A percentile compares a stretch with the other conserved stretches of the same genome.
Conservation (phyloP, 1,140 invertebrate genomes). For the Meloidogyne floridensis region DNA sequence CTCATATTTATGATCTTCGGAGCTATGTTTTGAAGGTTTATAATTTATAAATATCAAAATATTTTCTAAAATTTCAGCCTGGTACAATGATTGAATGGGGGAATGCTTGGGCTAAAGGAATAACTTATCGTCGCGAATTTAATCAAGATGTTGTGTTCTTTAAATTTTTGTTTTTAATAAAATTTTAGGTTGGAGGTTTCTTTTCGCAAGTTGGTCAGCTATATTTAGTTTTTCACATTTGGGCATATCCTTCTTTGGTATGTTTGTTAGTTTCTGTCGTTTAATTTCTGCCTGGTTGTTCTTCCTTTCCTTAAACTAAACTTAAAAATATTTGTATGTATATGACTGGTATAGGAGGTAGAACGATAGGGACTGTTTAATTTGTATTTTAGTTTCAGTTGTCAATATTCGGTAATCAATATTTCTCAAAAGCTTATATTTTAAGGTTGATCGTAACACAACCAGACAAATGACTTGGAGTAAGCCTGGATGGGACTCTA, state of each 20-base stretch:
- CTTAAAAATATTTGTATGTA: too few relatives aligned
- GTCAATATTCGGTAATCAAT: not conserved
- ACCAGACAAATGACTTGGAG: slow-evolving; percentile 63
- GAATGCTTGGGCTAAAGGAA: slow-evolving; percentile 65
- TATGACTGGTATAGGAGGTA: too few relatives aligned
- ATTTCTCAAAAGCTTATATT: not conserved
- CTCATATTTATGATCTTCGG: slow-evolving; percentile 61
- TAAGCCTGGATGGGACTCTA: slow-evolving; percentile 65
- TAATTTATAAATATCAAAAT: slow-evolving; percentile 9
- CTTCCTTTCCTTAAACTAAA: too few relatives aligned
- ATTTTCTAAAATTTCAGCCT: slow-evolving; percentile 49
- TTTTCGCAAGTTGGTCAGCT: slow-evolving; percentile 63
- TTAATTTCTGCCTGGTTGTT: too few relatives aligned
- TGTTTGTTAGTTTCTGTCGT: not conserved
- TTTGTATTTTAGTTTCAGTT: too few relatives aligned
- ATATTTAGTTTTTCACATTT: slow-evolving; percentile 65
- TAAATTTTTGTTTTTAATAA: not conserved
- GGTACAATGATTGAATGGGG: slow-evolving; percentile 66
- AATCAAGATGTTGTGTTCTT: slow-evolving; percentile 49
- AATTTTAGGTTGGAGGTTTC: slow-evolving; percentile 58
- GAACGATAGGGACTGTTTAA: too few relatives aligned
- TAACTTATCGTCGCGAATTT: slow-evolving; percentile 61
- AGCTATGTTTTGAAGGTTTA: slow-evolving; percentile 63
- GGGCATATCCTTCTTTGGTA: slow-evolving; percentile 60
- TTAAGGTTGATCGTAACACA: slow-evolving; percentile 44